Evolutionary conservation across 2,113 vertebrate genomes (phyloP), one percentile per base, ranked within the genome.

Genomic region (Elaphurus davidianus): DNA sequence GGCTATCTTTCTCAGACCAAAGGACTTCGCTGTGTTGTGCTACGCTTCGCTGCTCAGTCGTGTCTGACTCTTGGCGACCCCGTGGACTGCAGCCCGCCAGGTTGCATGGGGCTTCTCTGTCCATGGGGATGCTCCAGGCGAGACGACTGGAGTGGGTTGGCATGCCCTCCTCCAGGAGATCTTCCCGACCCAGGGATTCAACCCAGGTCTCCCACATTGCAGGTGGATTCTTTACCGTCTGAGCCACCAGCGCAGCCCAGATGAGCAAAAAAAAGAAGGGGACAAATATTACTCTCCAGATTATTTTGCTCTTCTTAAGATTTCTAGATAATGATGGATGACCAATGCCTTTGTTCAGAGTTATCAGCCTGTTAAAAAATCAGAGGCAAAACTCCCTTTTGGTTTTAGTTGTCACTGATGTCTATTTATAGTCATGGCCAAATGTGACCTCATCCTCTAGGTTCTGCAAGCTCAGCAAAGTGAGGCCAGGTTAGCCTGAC

Each of bases 381-480:
- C 71, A 15, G 83, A 97, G 85, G 74, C 94, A 93, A 57, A 74
- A 40, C 57, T 95, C 96, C 85, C 95, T 54, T 96, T 96, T 91
- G 98, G 95, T 95, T 96, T 96, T 96, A 62, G 85, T 91, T 97
- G 98, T 97, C 96, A 93, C 90, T 3, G 43, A 64, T 95, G 33
- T 90, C 98, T 98, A 97, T 98, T 98, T 97, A 97, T 97, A 98
- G 94, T 57, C 84, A 43, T 79, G 85, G 96, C 64, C 95, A 97
- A 98, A 94, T 96, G 97, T 98, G 98, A 98, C 97, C 97, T 98
- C 98, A 97, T 94, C 95, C 87, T 74, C 67, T 27, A 78, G 96
- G 59, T 91, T 97, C 55, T 97, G 97, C 98, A 95, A 93, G 82
- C 95, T 98, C 98, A 97, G 98, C 98, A 97, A n/a, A 89, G 90